Conservation (phyloP, 23 tunicate genomes). For the Botrylloides violaceus region DNA sequence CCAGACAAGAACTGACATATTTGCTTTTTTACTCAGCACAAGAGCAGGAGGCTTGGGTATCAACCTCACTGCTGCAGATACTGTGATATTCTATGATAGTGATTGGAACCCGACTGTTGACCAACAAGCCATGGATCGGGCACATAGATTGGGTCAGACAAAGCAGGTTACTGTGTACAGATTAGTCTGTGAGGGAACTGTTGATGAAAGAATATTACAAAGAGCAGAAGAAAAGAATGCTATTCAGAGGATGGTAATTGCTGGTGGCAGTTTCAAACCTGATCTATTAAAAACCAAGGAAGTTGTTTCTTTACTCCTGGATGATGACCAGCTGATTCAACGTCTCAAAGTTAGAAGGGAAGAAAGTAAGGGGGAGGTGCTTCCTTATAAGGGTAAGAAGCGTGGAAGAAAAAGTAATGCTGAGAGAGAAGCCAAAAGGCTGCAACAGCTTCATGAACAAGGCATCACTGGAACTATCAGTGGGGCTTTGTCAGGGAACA, state of each 20-base stretch:
- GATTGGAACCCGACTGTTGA: conserved; percentile 93
- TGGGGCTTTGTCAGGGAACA: neutral
- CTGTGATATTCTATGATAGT: conserved; percentile 84
- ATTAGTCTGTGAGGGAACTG: conserved; percentile 73
- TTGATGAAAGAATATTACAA: conserved; percentile 68
- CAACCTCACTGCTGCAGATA: conserved; percentile 82
- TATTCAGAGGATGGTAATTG: conserved; percentile 74
- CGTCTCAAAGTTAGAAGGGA: conserved; percentile 23
- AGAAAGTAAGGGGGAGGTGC: conserved; percentile 14
- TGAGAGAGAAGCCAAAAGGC: conserved; percentile 29
- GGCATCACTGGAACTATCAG: conserved; percentile 3
- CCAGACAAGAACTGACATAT: conserved; percentile 54
- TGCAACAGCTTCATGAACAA: conserved; percentile 10
- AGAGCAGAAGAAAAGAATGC: conserved; percentile 77
- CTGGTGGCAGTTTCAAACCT: conserved; percentile 43
- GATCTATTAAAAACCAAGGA: conserved; percentile 64
- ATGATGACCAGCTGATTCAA: conserved; percentile 55
- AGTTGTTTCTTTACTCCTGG: conserved; percentile 60
- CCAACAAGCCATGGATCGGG: conserved; percentile 92
- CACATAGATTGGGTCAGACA: conserved; percentile 76
- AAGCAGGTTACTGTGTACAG: conserved; percentile 87
- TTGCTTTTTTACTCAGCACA: conserved; percentile 71
- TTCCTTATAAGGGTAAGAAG: conserved; percentile 26
- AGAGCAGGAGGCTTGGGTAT: conserved; percentile 85
- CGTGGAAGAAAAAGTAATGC: conserved; percentile 31